phyloP scores from a whole-genome alignment of 2,888 invertebrate species.

The Cheilosia variabilis region DNA sequence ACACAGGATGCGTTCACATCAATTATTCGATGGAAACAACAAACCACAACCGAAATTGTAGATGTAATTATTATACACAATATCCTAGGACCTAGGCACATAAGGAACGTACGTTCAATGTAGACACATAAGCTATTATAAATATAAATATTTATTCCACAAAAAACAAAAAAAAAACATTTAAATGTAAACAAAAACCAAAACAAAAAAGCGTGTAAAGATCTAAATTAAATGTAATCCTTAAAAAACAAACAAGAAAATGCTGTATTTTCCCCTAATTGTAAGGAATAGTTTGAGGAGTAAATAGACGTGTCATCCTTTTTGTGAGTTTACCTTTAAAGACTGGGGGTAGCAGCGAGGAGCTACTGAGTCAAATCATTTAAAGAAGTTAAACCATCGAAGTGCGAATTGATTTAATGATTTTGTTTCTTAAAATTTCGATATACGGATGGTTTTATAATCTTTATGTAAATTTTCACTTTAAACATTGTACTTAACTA shows the following conservation, averaged over 20 bases:
- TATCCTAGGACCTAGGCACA: constrained; percentile 25
- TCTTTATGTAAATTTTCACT: too few species aligned
- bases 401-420: too few species aligned
- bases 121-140: constrained; percentile 51
- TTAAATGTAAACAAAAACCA: constrained; percentile 67
- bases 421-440: too few species aligned
- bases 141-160: constrained; percentile 36
- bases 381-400: too few species aligned
- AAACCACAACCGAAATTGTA: constrained; percentile 6
- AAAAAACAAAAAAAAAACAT: constrained; percentile 18
- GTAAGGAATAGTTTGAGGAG: constrained; percentile 8
- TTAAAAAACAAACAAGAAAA: constrained; percentile 44
- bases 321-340: background rate
- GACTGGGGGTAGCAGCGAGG: too few species aligned
- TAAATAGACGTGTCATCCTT: background rate
- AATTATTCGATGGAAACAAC: constrained; percentile 2
- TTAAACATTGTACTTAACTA: too few species aligned
- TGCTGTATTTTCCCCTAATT: constrained; percentile 37
- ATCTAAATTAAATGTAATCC: constrained; percentile 75
- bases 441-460: too few species aligned
- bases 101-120: constrained; percentile 7
- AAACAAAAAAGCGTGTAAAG: constrained; percentile 71
- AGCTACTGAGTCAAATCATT: too few species aligned
- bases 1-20: constrained; percentile 37
- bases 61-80: constrained; percentile 33